Evolutionary conservation across 2,113 vertebrate species (phyloP).

Genomic region (Pangasianodon hypophthalmus): DNA sequence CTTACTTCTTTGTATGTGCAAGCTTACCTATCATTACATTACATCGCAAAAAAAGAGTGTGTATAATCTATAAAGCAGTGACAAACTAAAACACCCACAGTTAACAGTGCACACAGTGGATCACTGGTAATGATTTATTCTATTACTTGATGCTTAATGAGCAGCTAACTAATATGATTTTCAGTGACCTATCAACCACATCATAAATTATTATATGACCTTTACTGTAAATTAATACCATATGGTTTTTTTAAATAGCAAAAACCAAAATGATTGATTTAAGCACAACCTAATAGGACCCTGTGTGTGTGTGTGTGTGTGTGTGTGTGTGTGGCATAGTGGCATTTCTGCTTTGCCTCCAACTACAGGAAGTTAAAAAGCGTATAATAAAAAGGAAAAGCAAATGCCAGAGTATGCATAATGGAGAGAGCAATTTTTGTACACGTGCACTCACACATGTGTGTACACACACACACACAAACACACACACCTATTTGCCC

Average conservation of each 20-base stretch:
- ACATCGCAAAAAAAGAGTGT: neutral
- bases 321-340: neutral
- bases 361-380: conserved; percentile 1
- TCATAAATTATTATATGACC: neutral
- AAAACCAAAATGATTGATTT: neutral
- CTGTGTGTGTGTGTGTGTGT: neutral
- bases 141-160: neutral
- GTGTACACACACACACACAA: neutral
- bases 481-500: neutral
- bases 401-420: conserved; percentile 4
- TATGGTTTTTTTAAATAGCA: neutral
- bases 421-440: neutral
- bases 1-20: neutral
- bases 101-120: neutral
- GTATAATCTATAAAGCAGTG: neutral
- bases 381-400: conserved; percentile 5
- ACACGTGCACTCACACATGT: neutral
- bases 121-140: neutral
- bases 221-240: neutral
- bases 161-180: neutral
- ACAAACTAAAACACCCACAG: neutral
- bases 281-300: neutral
- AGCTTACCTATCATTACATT: neutral
- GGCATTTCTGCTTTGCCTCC: neutral
- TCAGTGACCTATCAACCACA: neutral